Percentiles rank a stretch among this genome's conserved stretches.
These are phyloP conservation scores for Chirona hameri DNA, from an alignment of 2,888 invertebrate genomes.

Conservation along the genomic window DNA sequence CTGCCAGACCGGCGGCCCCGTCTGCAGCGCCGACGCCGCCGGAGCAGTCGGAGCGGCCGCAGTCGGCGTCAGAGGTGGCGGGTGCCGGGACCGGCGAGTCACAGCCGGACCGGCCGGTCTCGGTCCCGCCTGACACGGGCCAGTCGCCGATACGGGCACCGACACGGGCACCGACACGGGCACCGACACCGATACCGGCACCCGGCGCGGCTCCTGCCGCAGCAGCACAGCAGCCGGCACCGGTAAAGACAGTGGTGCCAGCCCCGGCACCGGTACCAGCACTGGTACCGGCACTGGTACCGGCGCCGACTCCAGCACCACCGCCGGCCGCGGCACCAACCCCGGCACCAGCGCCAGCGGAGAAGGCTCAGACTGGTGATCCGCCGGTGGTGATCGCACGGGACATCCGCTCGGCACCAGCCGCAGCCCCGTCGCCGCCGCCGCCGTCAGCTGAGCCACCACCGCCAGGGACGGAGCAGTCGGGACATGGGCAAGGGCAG, in stretches of 20 bases:
- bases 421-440: not conserved
- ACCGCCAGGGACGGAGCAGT: not conserved
- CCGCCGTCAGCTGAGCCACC: not conserved
- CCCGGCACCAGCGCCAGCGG: not conserved
- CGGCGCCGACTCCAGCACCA: not conserved
- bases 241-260: too few species aligned
- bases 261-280: too few species aligned
- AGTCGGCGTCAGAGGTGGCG: not conserved
- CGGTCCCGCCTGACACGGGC: not conserved
- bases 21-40: not conserved
- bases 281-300: too few species aligned
- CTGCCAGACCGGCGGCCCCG: not conserved
- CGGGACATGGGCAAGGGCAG: too few species aligned
- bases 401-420: not conserved
- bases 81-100: not conserved
- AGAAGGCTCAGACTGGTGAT: not conserved
- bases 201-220: too few species aligned
- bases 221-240: too few species aligned
- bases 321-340: not conserved
- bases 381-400: slow-evolving; percentile 6
- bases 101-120: not conserved
- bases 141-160: not conserved
- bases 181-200: too few species aligned
- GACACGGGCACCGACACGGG: not conserved
- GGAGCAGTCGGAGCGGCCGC: not conserved